Evolutionary conservation across 2,888 invertebrate species (phyloP), one percentile per base, ranked within the genome.

Genomic region (Heteromyza rotundicornis): DNA sequence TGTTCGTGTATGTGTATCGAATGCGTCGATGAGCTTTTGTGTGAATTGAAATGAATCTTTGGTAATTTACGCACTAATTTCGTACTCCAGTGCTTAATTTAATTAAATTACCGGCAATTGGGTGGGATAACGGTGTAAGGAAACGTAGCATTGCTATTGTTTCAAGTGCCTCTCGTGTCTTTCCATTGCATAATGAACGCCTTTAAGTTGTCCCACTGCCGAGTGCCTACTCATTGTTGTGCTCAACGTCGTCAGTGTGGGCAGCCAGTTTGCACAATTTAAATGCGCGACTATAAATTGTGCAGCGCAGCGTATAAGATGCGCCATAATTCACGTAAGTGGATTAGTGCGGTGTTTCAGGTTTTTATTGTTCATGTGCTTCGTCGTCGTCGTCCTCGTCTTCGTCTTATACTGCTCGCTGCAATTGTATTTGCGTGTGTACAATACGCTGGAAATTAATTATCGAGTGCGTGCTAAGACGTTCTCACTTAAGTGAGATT

Each of bases 41-140:
- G 40, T 47, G 17, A 20, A 19, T 20, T 47, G 20, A 47, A 47
- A 40, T 40, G 16, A 40, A n/a, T 40, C 40, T n/a, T 40, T 10
- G 40, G n/a, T 40, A 40, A 40, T 40, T 40, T n/a, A 40, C 40
- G 47, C 47, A 47, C 20, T 47, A 47, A 47, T 47, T 47, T 20
- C 47, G 19, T 47, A 19, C 7, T 17, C 5, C 14, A 7, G 47
- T 20, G 47, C 47, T 47, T 47, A 19, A 47, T 12, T 47, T 47
- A 47, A 47, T 47, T 47, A 19, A 47, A 47, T 40, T 8, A n/a
- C 40, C 40, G 40, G 12, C 7, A 7, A n/a, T 7, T 40, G 40
- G 8, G 40, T n/a, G 7, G 40, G 32, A 12, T 40, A 40, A n/a
- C 40, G 40, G 27, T 7, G 27, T 27, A 10, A 27, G 27, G 27